Conservation (phyloP, 2,797 vertebrate genomes). For the Etheostoma perlongum region DNA sequence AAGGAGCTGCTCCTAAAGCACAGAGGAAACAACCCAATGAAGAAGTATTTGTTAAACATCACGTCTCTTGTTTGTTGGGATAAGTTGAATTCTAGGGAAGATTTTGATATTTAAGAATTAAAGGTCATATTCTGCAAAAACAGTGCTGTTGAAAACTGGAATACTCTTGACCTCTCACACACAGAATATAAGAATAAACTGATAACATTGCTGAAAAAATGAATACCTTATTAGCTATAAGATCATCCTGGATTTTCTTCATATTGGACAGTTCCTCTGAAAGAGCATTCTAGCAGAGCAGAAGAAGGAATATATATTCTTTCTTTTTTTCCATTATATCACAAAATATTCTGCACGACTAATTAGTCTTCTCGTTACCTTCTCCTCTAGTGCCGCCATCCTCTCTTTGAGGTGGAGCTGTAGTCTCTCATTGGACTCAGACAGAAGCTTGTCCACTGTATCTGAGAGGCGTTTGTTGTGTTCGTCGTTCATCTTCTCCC, state of each 20-base stretch:
- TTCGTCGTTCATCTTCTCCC: constrained; percentile 96
- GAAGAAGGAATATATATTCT: not conserved
- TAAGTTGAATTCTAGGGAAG: not conserved
- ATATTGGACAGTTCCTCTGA: constrained; percentile 94
- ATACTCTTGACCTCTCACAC: not conserved
- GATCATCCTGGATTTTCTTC: constrained; percentile 96
- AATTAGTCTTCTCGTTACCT: constrained; percentile 78
- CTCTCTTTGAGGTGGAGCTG: constrained; percentile 96
- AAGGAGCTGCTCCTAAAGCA: constrained; percentile 90
- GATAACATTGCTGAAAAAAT: not conserved
- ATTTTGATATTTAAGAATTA: not conserved
- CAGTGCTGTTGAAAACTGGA: not conserved
- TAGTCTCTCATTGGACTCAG: constrained; percentile 94
- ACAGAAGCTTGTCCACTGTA: constrained; percentile 94
- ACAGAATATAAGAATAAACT: not conserved
- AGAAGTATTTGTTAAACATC: constrained; percentile 10
- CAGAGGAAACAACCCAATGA: constrained; percentile 7
- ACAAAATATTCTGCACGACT: not conserved
- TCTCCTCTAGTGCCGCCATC: constrained; percentile 95
- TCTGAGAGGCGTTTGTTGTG: constrained; percentile 96
- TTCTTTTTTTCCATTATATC: not conserved
- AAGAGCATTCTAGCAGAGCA: constrained; percentile 88
- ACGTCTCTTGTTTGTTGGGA: not conserved
- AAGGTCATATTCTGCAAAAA: not conserved
- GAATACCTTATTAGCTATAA: constrained; percentile 91